phyloP scores from a whole-genome alignment of 2,888 invertebrate genomes.

The Strigamia transsilvanica region DNA sequence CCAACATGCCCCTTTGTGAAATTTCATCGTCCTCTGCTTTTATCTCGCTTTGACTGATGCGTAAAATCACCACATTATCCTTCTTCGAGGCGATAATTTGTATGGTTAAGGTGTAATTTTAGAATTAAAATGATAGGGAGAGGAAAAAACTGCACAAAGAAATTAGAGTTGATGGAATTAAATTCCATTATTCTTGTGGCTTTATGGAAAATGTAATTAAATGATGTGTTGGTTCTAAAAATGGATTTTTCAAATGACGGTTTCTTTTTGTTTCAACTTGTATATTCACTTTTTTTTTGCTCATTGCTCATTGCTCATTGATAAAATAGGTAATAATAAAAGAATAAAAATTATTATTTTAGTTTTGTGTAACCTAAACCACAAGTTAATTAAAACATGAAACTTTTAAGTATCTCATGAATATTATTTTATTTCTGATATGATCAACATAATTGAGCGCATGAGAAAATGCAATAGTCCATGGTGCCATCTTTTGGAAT shows the following conservation, averaged over 20 bases:
- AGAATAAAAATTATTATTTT: background rate
- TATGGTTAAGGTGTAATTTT: constrained; percentile 49
- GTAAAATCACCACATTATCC: constrained; percentile 49
- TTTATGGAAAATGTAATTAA: constrained; percentile 12
- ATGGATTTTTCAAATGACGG: background rate
- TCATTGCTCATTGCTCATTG: background rate
- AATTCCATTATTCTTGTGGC: constrained; percentile 23
- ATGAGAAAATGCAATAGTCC: background rate
- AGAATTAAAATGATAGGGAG: constrained; percentile 32
- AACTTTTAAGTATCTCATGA: too few species aligned
- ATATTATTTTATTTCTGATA: too few species aligned
- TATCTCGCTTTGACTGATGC: constrained; percentile 47
- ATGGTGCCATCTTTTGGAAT: background rate
- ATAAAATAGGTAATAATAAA: background rate
- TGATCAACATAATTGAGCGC: background rate
- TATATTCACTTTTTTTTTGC: background rate
- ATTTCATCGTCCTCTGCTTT: constrained; percentile 44
- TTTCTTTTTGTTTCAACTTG: background rate
- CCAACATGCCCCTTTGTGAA: constrained; percentile 49
- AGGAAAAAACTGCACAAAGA: constrained; percentile 23
- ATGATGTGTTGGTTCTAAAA: background rate
- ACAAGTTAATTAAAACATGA: background rate
- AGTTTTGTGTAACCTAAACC: background rate
- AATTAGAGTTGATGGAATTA: constrained; percentile 43
- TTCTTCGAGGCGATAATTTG: constrained; percentile 40